Evolutionary conservation across 2,797 vertebrate genomes (phyloP), one percentile per base, ranked within the genome.

Genomic region (Menidia menidia): DNA sequence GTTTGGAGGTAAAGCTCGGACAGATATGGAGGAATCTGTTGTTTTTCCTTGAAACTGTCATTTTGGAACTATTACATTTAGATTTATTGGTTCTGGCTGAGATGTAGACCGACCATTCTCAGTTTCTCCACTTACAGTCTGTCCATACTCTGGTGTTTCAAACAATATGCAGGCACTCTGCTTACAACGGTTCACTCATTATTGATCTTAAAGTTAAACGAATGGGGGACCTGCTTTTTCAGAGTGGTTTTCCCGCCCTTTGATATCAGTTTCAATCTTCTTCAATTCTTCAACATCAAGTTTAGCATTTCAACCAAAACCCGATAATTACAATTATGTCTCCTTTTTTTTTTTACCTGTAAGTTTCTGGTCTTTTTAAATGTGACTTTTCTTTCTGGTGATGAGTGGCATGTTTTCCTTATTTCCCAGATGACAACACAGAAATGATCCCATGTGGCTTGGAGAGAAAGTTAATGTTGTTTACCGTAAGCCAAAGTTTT

Each of bases 401-500:
- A 73, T 63, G 57, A 69, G 69, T 64, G 56, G 48, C 12, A 7
- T 60, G 50, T 54, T 50, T 47, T 60, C 35, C 12, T 57, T 52
- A 39, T 77, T 73, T 70, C 61, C 68, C 72, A 47, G 14, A 59
- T 2, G 15, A 43, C 56, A 41, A 9, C 19, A 57, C 54, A 48
- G 45, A 80, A 75, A 69, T 55, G 71, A 33, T 50, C 63, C 63
- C 18, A 7, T 39, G 32, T 0, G 9, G 15, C 19, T 64, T 50
- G 19, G 12, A 33, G 48, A 60, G 48, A 60, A 58, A 7, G 41
- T 13, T 83, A 80, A 82, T 59, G 61, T 67, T 45, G 48, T 71
- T 72, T 74, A 59, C 48, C 73, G 60, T 62, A 71, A 73, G 67
- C 59, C 42, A 15, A 58, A 43, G 71, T 35, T 56, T 43, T 60